Base-by-base conservation (phyloP, 2,113 vertebrate genomes). In the Campylomormyrus tamandua region DNA sequence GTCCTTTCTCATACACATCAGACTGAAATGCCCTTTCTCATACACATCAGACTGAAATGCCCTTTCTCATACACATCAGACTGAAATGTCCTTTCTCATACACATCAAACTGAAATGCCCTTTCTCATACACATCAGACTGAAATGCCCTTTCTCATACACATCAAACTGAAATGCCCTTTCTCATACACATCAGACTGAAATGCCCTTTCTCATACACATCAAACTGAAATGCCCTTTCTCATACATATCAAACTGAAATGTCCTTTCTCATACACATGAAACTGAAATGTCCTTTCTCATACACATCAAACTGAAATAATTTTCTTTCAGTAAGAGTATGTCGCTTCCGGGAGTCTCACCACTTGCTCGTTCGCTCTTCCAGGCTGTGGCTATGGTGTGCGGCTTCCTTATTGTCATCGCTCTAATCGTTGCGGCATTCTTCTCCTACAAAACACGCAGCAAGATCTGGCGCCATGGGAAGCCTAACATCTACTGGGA, bases 401-500 rank as follows among this genome's bases (percentile, higher is more conserved):
- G 97, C 0, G 97, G 97, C 2, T 97, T 98, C 94, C 93, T 98
- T 92, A 94, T 97, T 0, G 95, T 96, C 87, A 77, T 97, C 5
- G 95, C 97, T 4, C 93, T 98, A 27, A 94, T 94, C 53, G 93
- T 98, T 15, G 94, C 95, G 0, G 96, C 96, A 42, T 96, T 97
- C 93, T 97, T 96, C 0, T 95, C 97, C 0, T 94, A 96, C 27
- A 97, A 94, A 90, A 98, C 97, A 0, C 95, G 97, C 66, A 96
- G 96, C 88, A 97, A 96, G 93, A 98, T 98, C 91, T 98, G 97
- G 97, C 95, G 93, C 42, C 96, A 96, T 0, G 97, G 97, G 0
- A 97, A 98, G 58, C 95, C 91, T 0, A 98, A 98, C 91, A 96
- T 98, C 89, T 95, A 96, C 91, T 98, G 97, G 97, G 96, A 97